Percentiles rank a stretch among this genome's conserved stretches.
Conservation (phyloP, 2,113 vertebrate genomes). For the Neomonachus schauinslandi region DNA sequence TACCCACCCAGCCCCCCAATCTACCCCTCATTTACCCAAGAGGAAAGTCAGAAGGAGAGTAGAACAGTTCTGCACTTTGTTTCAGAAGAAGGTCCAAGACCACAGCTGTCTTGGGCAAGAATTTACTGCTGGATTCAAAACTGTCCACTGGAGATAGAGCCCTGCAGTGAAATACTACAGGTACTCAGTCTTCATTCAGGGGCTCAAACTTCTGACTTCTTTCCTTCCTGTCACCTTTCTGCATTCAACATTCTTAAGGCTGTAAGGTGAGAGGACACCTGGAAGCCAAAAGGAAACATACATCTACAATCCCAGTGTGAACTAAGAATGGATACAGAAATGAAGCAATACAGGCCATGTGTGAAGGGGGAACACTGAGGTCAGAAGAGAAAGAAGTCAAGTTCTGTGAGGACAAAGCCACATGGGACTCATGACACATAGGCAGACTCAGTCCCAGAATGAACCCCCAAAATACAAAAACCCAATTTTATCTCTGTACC, state of each 20-base stretch:
- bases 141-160: neutral
- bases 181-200: neutral
- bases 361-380: neutral
- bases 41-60: neutral
- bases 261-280: neutral
- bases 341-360: neutral
- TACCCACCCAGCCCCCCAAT: neutral
- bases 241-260: neutral
- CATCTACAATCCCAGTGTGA: neutral
- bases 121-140: conserved; percentile 40
- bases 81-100: neutral
- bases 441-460: neutral
- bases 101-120: neutral
- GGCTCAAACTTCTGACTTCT: neutral
- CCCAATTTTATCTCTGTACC: neutral
- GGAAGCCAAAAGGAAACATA: neutral
- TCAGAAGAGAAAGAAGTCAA: conserved; percentile 17
- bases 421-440: neutral
- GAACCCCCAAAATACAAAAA: neutral
- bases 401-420: neutral
- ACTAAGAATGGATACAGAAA: neutral
- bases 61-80: neutral
- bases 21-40: neutral
- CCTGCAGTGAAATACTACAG: too few relatives aligned
- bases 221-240: neutral